Evolutionary conservation across 2,797 vertebrate genomes (phyloP), one percentile per base, ranked within the genome.

Genomic region (Morus bassanus): DNA sequence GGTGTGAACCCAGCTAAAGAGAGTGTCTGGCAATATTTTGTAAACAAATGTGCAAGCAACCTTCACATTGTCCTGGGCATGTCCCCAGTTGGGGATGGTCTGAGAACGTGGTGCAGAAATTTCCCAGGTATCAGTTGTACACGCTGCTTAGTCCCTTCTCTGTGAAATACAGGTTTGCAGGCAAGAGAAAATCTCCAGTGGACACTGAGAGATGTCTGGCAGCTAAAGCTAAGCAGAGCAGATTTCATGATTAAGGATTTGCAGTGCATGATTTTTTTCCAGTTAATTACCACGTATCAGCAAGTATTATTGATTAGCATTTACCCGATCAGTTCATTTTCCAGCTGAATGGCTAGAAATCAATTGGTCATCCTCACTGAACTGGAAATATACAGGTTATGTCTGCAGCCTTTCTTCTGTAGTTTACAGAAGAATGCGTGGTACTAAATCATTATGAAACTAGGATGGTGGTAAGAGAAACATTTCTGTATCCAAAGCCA

Each of bases 21-120:
- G 91, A 99, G 98, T 4, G 77, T 99, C 94, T 99, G 99, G 99
- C 99, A 99, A 39, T 99, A 98, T 97, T 99, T 99, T 56, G 98
- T 99, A 78, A 99, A 98, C 96, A 99, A 99, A 97, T 99, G 99
- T 18, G 98, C 99, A 89, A 98, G 98, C 96, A 99, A 99, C 95
- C 98, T 99, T 64, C 99, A 99, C 93, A 98, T 99, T 31, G 98
- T 99, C 76, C 97, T 99, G 91, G 98, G 99, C 97, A 99, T 99
- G 99, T 99, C 99, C 21, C 99, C 99, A 1, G 99, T 98, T 18
- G 99, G 99, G 54, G 99, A 99, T 17, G 98, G 97, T 23, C 96
- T 99, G 91, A 98, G 99, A 97, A 99, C 98, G 3, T 98, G 99
- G 94, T 99, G 99, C 98, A 98, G 99, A 79, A 99, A 99, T 96